Evolutionary conservation across 1,140 invertebrate genomes (phyloP), one percentile per base, ranked within the genome.

Genomic region (Eurosta solidaginis): DNA sequence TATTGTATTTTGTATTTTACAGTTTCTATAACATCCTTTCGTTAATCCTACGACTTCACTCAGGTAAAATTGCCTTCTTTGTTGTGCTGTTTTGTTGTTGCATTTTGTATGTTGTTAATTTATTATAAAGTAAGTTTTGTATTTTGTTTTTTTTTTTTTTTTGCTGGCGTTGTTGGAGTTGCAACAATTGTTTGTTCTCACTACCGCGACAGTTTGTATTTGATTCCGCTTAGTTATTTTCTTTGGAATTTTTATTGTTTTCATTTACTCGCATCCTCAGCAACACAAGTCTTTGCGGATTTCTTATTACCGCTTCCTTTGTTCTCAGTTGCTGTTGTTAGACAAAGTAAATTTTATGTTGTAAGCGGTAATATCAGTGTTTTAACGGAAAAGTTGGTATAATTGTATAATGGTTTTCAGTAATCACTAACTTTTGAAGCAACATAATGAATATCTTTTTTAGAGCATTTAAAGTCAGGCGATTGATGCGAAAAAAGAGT

Each of bases 191-290:
- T 40, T 68, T 54, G 20, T 40, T 68, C 33, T 17, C 33, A 7
- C n/a, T 22, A 68, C 59, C 59, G 33, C 59, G 59, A 68, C 59
- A 68, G 29, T 68, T 68, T 36, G 33, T 68, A 42, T 68, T 68
- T 68, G 59, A 40, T 29, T 42, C 40, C 33, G 27, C 27, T 68
- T 22, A 40, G 7, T 52, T 52, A 12, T 5, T 17, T 25, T 25
- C 29, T 3, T 17, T 54, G 50, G 50, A 54, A n/a, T 17, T 59
- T 4, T 36, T 59, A 6, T 68, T 40, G 59, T 20, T 54, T 29
- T 54, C 33, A 10, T 54, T 68, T 68, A 14, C 22, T 40, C 2
- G n/a, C 10, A 40, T 20, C 33, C 33, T 68, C 33, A 36, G 36
- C 59, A 40, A 1, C 33, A n/a, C n/a, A 12, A 36, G 33, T 20